Conservation (phyloP, 2,113 vertebrate genomes). For the Brachypodius melanocephalos region DNA sequence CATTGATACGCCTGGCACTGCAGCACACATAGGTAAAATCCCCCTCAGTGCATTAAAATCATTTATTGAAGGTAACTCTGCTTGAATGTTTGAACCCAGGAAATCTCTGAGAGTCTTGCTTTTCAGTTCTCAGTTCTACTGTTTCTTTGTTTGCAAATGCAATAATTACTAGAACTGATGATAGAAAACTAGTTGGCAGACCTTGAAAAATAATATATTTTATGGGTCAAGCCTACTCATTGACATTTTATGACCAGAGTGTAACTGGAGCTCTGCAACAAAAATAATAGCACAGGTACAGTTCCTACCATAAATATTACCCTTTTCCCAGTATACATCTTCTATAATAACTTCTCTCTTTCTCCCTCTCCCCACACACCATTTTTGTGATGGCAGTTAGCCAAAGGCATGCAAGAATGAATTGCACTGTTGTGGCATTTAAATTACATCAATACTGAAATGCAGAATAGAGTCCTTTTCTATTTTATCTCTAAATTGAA, state of each 20-base stretch:
- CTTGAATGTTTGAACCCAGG: background rate
- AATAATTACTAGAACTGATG: background rate
- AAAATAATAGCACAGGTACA: background rate
- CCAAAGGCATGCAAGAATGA: constrained; percentile 41
- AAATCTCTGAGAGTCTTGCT: background rate
- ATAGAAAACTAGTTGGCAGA: background rate
- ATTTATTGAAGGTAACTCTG: background rate
- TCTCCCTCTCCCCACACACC: background rate
- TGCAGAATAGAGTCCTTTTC: constrained; percentile 44
- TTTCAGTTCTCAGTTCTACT: background rate
- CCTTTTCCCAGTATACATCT: background rate
- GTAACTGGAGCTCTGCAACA: background rate
- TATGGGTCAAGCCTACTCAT: background rate
- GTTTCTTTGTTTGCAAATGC: background rate
- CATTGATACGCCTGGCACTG: background rate
- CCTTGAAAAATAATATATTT: background rate
- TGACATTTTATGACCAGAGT: background rate
- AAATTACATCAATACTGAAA: constrained; percentile 53
- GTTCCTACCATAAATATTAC: background rate
- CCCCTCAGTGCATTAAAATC: background rate
- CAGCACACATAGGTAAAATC: background rate
- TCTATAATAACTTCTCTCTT: background rate
- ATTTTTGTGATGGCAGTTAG: constrained; percentile 4
- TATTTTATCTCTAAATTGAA: constrained; percentile 61
- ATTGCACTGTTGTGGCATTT: constrained; percentile 36